phyloP scores from a whole-genome alignment of 2,888 invertebrate genomes.

The Galeruca laticollis region DNA sequence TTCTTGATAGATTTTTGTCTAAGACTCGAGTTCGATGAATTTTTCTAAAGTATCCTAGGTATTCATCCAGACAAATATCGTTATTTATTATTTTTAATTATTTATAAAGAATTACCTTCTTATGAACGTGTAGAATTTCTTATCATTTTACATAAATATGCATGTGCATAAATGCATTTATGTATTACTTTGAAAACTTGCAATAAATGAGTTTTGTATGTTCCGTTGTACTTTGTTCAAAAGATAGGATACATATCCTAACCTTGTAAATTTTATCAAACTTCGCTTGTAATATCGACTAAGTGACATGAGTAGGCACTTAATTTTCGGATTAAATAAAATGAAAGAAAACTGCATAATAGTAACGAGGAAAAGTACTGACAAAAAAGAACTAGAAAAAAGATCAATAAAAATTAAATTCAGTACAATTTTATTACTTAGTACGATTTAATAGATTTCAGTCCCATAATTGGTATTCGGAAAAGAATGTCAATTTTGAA shows the following conservation, averaged over 20 bases:
- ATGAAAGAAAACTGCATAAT: neutral
- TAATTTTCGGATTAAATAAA: slow-evolving; percentile 23
- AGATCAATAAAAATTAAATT: neutral
- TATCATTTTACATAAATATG: slow-evolving; percentile 23
- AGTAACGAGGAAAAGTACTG: neutral
- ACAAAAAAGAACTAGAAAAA: neutral
- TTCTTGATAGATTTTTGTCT: too few relatives aligned
- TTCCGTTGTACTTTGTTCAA: slow-evolving; percentile 34
- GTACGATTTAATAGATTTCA: neutral
- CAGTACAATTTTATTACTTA: too few relatives aligned
- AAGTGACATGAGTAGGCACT: slow-evolving; percentile 39
- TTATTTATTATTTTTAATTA: too few relatives aligned
- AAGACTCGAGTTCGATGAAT: too few relatives aligned
- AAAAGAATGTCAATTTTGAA: too few relatives aligned
- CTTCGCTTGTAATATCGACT: slow-evolving; percentile 28
- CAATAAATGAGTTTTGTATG: slow-evolving; percentile 40
- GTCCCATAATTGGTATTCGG: too few relatives aligned
- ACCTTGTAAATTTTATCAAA: slow-evolving; percentile 44
- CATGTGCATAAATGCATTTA: slow-evolving; percentile 25
- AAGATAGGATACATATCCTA: slow-evolving; percentile 35
- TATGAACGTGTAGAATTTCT: neutral
- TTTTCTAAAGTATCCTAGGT: too few relatives aligned
- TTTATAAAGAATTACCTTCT: too few relatives aligned
- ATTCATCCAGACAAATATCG: too few relatives aligned
- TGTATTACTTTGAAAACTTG: slow-evolving; percentile 22